phyloP scores from a whole-genome alignment of 92 coral and sea anemone species.

The Micromussa lordhowensis region DNA sequence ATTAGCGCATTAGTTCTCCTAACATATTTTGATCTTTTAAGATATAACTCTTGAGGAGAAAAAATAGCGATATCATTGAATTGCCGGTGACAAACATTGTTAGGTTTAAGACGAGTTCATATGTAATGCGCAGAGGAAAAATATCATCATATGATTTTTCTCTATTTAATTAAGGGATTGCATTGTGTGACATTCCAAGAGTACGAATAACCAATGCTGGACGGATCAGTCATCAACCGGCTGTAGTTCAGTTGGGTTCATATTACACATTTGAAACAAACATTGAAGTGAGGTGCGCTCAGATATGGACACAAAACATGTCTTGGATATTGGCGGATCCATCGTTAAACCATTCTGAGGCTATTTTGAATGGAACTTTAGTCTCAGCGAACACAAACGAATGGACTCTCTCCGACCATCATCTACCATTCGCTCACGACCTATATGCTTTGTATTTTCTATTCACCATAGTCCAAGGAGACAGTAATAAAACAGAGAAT shows the following conservation, averaged over 20 bases:
- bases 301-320: slow-evolving; percentile 4
- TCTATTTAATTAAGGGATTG: slow-evolving; percentile 4
- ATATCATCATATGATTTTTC: not conserved
- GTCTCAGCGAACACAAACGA: not conserved
- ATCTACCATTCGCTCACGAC: not conserved
- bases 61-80: not conserved
- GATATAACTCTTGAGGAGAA: not conserved
- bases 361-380: not conserved
- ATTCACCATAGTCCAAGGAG: not conserved
- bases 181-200: slow-evolving; percentile 20
- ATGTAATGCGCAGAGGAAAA: not conserved
- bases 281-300: slow-evolving; percentile 27
- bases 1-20: too few species aligned
- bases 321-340: slow-evolving; percentile 24
- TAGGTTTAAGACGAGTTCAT: not conserved
- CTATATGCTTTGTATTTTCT: slow-evolving; percentile 13
- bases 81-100: not conserved
- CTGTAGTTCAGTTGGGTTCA: slow-evolving; percentile 1
- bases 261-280: slow-evolving; percentile 14
- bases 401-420: slow-evolving; percentile 5
- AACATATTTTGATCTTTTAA: too few species aligned
- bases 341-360: slow-evolving; percentile 7
- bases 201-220: slow-evolving; percentile 12
- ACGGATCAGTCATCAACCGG: not conserved
- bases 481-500: not conserved